Percentiles rank a stretch among this genome's conserved stretches.
Evolutionary conservation across 2,113 vertebrate genomes (phyloP).

Genomic region (Neolamprologus cancellatus): DNA sequence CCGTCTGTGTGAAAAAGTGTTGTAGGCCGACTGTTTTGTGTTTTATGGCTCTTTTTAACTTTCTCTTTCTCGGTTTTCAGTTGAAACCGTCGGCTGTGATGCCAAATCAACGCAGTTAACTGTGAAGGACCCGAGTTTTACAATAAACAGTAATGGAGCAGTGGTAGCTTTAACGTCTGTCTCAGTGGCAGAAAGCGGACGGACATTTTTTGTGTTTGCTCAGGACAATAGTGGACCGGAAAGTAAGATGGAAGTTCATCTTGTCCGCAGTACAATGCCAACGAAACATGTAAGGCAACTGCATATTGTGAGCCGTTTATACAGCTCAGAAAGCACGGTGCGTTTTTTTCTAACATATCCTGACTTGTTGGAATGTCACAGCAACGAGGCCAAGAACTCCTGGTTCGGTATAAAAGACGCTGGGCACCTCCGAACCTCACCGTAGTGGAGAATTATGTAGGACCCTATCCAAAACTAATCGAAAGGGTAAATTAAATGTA

Average conservation of each 20-base stretch:
- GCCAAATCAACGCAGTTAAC: not conserved
- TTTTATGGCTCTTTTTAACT: not conserved
- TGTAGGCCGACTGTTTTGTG: not conserved
- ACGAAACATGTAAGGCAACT: not conserved
- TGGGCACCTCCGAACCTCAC: slow-evolving; percentile 83
- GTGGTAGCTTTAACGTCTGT: not conserved
- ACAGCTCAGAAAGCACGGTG: not conserved
- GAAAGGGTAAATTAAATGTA: slow-evolving; percentile 67
- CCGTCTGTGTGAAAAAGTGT: too few relatives aligned
- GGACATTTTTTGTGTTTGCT: slow-evolving; percentile 69
- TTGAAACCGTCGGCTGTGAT: slow-evolving; percentile 26
- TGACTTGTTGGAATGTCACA: not conserved
- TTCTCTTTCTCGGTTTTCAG: not conserved
- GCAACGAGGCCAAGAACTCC: not conserved
- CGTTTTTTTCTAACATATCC: accelerated
- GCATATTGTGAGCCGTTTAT: not conserved
- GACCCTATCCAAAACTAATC: slow-evolving; percentile 74
- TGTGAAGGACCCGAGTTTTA: slow-evolving; percentile 26
- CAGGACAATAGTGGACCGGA: slow-evolving; percentile 32
- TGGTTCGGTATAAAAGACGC: slow-evolving; percentile 73
- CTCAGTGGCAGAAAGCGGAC: not conserved
- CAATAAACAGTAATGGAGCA: not conserved
- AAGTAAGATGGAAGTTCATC: slow-evolving; percentile 67
- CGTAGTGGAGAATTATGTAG: slow-evolving; percentile 74
- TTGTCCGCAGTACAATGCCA: not conserved